Evolutionary conservation across 2,888 invertebrate species (phyloP).

Genomic region (Leptopterna dolabrata): DNA sequence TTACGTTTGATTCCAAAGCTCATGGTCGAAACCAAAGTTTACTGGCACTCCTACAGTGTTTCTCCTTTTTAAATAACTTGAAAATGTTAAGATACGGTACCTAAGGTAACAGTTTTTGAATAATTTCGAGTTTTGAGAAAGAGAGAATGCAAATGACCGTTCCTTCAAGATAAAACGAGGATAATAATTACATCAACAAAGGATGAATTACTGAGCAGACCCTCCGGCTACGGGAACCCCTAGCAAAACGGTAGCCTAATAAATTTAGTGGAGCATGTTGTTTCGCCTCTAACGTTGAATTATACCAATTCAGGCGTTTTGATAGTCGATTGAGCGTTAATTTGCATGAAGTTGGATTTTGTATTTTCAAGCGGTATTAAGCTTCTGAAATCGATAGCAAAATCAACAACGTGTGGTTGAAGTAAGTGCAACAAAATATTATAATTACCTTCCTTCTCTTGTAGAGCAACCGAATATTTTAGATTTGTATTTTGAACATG

Average conservation of each 20-base stretch:
- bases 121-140: background rate
- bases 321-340: slow-evolving; percentile 34
- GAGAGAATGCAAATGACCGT: background rate
- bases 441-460: no score
- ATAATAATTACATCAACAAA: slow-evolving; percentile 48
- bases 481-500: no score
- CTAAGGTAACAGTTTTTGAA: no score
- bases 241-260: slow-evolving; percentile 16
- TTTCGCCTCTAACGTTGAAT: slow-evolving; percentile 25
- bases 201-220: slow-evolving; percentile 32
- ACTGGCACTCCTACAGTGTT: no score
- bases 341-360: background rate
- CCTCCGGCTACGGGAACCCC: background rate
- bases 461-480: no score
- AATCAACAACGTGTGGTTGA: background rate
- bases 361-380: background rate
- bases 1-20: no score
- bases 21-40: no score
- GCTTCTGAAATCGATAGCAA: no score
- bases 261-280: slow-evolving; percentile 31
- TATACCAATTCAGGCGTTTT: slow-evolving; percentile 22
- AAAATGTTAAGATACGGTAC: no score
- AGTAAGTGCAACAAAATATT: no score
- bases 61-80: no score
- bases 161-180: background rate